Conservation (phyloP, 2,113 vertebrate species). For the Hystrix brachyura region DNA sequence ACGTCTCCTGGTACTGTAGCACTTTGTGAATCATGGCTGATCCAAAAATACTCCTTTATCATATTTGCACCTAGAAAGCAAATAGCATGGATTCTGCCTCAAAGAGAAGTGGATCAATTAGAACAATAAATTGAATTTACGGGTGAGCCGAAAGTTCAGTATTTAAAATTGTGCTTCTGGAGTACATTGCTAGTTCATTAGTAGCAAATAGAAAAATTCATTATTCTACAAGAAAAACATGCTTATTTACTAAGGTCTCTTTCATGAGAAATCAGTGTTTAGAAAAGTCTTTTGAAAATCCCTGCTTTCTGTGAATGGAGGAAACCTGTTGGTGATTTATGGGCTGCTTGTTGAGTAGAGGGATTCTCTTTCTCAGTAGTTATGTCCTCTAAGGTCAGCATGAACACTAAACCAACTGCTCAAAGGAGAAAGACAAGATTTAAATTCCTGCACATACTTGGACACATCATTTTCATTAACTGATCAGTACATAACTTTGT, state of each 20-base stretch:
- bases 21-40: conserved; percentile 7
- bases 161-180: neutral
- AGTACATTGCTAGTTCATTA: conserved; percentile 23
- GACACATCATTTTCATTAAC: neutral
- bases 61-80: neutral
- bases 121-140: conserved; percentile 14
- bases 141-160: neutral
- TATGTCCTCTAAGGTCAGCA: neutral
- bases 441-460: neutral
- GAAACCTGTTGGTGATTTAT: neutral
- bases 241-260: neutral
- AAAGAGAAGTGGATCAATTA: neutral
- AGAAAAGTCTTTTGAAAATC: neutral
- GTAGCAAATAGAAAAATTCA: neutral
- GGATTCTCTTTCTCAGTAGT: neutral
- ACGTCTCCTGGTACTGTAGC: neutral
- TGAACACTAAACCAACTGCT: neutral
- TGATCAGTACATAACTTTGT: neutral
- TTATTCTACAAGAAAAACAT: conserved; percentile 6
- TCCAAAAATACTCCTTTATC: neutral
- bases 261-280: neutral
- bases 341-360: neutral
- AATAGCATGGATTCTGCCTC: neutral
- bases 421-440: neutral
- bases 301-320: neutral